Evolutionary conservation across 2,797 vertebrate genomes (phyloP).

Genomic region (Orientallactaga sibirica): DNA sequence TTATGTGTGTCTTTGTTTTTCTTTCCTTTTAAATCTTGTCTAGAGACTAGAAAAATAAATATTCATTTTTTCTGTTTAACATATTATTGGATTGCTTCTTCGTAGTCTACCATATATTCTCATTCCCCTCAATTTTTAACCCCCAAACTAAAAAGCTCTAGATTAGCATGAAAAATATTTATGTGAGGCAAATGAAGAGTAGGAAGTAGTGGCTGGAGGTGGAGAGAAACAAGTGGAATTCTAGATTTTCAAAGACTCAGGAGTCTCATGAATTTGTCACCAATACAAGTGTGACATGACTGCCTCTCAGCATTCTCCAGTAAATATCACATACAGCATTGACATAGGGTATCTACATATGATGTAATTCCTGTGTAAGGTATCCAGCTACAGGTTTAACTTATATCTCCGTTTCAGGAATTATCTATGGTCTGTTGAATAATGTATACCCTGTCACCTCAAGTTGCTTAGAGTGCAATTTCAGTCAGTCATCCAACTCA

Average conservation of each 20-base stretch:
- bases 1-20: background rate
- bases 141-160: background rate
- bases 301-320: background rate
- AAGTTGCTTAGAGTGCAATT: background rate
- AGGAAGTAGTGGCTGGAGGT: background rate
- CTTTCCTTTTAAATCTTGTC: background rate
- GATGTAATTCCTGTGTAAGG: background rate
- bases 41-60: background rate
- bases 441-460: slow-evolving; percentile 28
- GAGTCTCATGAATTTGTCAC: background rate
- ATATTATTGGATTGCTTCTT: slow-evolving; percentile 36
- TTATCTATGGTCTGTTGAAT: slow-evolving; percentile 47
- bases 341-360: background rate
- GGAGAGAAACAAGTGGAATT: background rate
- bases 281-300: background rate
- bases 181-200: background rate
- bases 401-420: slow-evolving; percentile 40
- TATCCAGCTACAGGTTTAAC: slow-evolving; percentile 41
- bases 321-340: background rate
- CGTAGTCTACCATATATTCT: background rate
- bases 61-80: background rate
- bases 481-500: background rate
- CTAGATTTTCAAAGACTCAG: background rate
- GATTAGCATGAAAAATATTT: background rate
- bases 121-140: background rate